Evolutionary conservation across 2,113 vertebrate genomes (phyloP).

Genomic region (Amblyopsis rosae): DNA sequence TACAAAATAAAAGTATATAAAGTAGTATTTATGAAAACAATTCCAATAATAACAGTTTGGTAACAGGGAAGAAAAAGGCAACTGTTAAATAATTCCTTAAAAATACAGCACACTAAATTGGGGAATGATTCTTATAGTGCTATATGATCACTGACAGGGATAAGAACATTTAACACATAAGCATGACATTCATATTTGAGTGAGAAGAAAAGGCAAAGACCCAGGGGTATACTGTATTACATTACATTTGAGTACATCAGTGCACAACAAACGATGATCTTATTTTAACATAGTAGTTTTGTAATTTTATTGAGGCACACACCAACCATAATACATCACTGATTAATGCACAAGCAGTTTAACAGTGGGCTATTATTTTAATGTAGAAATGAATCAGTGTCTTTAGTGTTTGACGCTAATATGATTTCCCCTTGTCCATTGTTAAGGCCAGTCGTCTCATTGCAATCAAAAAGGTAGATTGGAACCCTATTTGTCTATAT

Average conservation of each 20-base stretch:
- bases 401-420: neutral
- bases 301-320: conserved; percentile 28
- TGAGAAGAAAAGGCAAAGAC: conserved; percentile 47
- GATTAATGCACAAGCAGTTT: conserved; percentile 16
- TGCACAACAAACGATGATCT: conserved; percentile 24
- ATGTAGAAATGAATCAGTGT: neutral
- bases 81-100: conserved; percentile 55
- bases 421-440: neutral
- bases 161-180: conserved; percentile 31
- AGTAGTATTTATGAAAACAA: conserved; percentile 72
- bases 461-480: neutral
- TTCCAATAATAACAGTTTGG: conserved; percentile 42
- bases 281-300: conserved; percentile 8
- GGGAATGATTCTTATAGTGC: conserved; percentile 34
- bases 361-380: conserved; percentile 15
- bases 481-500: conserved; percentile 3
- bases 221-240: neutral
- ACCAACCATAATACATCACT: conserved; percentile 29
- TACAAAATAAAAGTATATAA: conserved; percentile 80
- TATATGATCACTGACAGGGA: neutral
- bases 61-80: conserved; percentile 64
- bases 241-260: conserved; percentile 21
- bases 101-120: conserved; percentile 46
- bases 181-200: conserved; percentile 18
- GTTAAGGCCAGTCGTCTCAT: neutral